Evolutionary conservation across 35 echinoderm and acorn worm genomes (phyloP), one percentile per base, ranked within the genome.

Genomic region (Patiria miniata): DNA sequence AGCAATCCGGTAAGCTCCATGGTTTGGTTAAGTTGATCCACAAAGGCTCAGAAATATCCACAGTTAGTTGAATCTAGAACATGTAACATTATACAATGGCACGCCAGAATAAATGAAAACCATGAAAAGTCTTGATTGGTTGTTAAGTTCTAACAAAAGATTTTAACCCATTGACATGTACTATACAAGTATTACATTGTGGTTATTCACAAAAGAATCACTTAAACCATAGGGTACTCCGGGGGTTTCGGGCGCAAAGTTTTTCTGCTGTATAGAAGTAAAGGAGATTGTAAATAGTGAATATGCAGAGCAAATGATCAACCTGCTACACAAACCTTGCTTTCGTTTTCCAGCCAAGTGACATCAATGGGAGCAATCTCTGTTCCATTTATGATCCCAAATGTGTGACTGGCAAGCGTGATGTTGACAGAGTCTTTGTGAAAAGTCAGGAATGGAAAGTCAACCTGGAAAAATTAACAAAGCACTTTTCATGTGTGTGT

Each of bases 11-110:
- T 36, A 52, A 17, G n/a, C 37, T 61, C 87, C 93, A 87, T 50
- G 93, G 92, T 47, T 90, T 77, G 7, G 93, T 94, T 59, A 94
- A 79, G 55, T 94, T 94, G 19, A 94, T 82, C 93, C 93, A 94
- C 83, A 94, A 60, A 1, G 37, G 56, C 36, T 87, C 82, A 28
- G 86, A 86, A 1, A 94, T 61, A 52, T 94, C 87, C 14, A 94
- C 61, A 39, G 40, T 54, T 9, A 94, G 50, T 38, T 28, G 21
- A 5, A 94, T 39, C 93, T 94, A 22, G 16, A 54, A 39, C 44
- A 37, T 47, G 42, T n/a, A n/a, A 61, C 29, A 84, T 57, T n/a
- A n/a, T n/a, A n/a, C 53, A 60, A 51, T 6, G 19, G 37, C 36
- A 84, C n/a, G n/a, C n/a, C n/a, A n/a, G n/a, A n/a, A n/a, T n/a